Evolutionary conservation across 2,888 invertebrate species (phyloP).

Genomic region (Craniophora ligustri): DNA sequence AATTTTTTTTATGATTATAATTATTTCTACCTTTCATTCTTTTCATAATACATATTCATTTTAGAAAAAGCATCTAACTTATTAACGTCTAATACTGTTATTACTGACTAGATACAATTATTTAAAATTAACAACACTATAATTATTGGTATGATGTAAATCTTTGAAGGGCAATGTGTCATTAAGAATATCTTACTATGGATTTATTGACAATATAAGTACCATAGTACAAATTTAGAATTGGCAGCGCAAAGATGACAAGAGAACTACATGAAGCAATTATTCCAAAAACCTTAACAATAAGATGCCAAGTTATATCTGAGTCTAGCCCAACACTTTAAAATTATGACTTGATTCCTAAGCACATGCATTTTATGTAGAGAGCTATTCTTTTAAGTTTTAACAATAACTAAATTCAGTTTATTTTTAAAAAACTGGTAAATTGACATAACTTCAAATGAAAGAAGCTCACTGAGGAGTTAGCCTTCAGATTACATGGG

Average conservation of each 20-base stretch:
- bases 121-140: constrained; percentile 23
- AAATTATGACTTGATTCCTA: constrained; percentile 3
- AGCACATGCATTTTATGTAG: background rate
- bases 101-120: background rate
- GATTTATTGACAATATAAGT: constrained; percentile 10
- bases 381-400: background rate
- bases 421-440: too few species aligned
- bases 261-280: constrained; percentile 6
- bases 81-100: too few species aligned
- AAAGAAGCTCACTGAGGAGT: too few species aligned
- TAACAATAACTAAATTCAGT: too few species aligned
- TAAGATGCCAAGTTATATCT: constrained; percentile 38
- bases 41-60: too few species aligned
- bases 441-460: too few species aligned
- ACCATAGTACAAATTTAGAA: constrained; percentile 22
- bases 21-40: too few species aligned
- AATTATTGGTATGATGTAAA: constrained; percentile 45
- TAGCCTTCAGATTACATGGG: too few species aligned
- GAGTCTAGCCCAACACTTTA: constrained; percentile 24
- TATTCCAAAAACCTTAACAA: constrained; percentile 18
- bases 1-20: too few species aligned
- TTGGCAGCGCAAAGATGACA: constrained; percentile 25
- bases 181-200: constrained; percentile 22
- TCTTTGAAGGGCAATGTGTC: constrained; percentile 51
- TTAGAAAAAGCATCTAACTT: too few species aligned